Evolutionary conservation across 2,888 invertebrate species (phyloP), one percentile per base, ranked within the genome.

Genomic region (Limnephilus lunatus): DNA sequence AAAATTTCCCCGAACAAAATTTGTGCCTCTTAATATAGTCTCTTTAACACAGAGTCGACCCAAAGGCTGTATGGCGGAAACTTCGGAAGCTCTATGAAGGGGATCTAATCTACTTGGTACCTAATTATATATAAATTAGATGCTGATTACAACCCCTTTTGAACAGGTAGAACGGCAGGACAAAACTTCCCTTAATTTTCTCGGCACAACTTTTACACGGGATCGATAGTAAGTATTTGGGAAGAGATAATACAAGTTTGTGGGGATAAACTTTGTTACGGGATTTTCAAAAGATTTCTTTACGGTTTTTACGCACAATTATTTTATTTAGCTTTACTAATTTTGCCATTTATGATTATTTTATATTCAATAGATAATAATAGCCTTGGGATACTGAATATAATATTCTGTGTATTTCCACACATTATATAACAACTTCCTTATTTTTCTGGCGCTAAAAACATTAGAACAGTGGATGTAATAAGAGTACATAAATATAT

Each of bases 81-180:
- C 91, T 91, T 91, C 44, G 48, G 89, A 91, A 85, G 85, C 82
- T 83, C 85, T 85, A 90, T 86, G 91, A 90, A 92, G 90, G 83
- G 90, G 48, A 68, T 44, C 89, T 92, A 87, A 92, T 92, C 92
- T 92, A 81, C 92, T 92, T 88, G 48, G 88, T 91, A 91, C 89
- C 93, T 93, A 93, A 93, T 93, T 93, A 93, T 93, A 93, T 93
- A 93, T 93, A 93, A 93, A 93, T 93, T 92, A 93, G 93, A 92
- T 92, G 92, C 93, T 93, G 93, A 93, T 93, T 93, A 93, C 91
- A 89, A 92, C 93, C 93, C 93, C 91, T 92, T 93, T 92, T 92
- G 90, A 86, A 68, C 90, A 90, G 93, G 93, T 91, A 93, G 92
- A 91, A 92, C 32, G 53, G 90, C 91, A 91, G 86, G 85, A 90